A percentile compares a stretch with the other conserved stretches of the same genome.
phyloP scores from a whole-genome alignment of 2,113 vertebrate genomes.

The Suricata suricatta region DNA sequence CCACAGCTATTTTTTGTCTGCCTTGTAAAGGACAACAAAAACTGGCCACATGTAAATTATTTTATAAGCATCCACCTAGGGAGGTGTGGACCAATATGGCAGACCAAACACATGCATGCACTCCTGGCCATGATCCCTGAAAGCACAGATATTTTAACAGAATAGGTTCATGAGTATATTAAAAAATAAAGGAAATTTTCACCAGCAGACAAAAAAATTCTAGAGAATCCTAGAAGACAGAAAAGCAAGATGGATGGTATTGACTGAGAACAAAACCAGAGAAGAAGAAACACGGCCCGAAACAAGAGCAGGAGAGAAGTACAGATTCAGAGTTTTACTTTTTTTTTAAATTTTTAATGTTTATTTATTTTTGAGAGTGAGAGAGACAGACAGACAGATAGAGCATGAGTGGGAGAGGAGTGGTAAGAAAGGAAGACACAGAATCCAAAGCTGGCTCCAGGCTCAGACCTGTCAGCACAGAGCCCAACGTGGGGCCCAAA shows the following conservation, averaged over 20 bases:
- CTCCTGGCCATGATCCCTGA: not conserved
- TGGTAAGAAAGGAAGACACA: no score
- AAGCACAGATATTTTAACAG: slow-evolving; percentile 20
- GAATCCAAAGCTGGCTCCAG: no score
- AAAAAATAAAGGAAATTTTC: not conserved
- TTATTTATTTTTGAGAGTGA: no score
- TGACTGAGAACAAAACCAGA: not conserved
- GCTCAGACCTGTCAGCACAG: no score
- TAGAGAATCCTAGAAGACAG: not conserved
- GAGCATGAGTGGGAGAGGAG: no score
- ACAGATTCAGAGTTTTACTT: not conserved
- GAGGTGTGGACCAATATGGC: not conserved
- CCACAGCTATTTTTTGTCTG: slow-evolving; percentile 3
- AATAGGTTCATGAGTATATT: not conserved
- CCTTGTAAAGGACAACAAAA: slow-evolving; percentile 5
- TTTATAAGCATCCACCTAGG: not conserved
- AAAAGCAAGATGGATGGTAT: not conserved
- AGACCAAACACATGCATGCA: not conserved
- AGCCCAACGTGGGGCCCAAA: no score
- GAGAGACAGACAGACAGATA: no score
- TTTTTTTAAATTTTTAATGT: no score
- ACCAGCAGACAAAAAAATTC: not conserved
- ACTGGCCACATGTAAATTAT: not conserved
- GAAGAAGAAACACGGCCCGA: not conserved
- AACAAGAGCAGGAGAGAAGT: not conserved